Evolutionary conservation across 2,888 invertebrate species (phyloP), one percentile per base, ranked within the genome.

Genomic region (Sphaeridia pumilis): DNA sequence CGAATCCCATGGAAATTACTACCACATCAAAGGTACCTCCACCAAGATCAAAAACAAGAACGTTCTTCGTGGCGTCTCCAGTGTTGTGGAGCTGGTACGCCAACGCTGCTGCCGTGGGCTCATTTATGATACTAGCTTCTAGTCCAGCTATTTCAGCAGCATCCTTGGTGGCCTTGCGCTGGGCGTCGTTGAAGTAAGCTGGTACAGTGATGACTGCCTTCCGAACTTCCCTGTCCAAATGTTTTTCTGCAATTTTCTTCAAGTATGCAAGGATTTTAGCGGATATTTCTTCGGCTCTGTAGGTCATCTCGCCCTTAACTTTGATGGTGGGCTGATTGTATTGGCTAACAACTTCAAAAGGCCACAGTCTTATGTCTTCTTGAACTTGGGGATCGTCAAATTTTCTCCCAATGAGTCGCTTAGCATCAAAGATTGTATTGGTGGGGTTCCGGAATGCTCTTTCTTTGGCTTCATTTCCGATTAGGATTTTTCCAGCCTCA

Each of bases 381-480:
- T 85, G 84, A 38, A 86, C 84, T 64, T 82, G 79, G 0, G 76
- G 70, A 67, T 90, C 89, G 63, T 85, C 81, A 68, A 79, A 87
- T 65, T 78, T 79, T 52, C 87, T 77, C 2, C 88, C 89, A 61
- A 90, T 88, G 46, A 89, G 73, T 56, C 89, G 78, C 70, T 87
- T 87, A 28, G 85, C 86, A 70, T 86, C 79, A 66, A 85, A 87
- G 0, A 84, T 81, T 3, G 86, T 86, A 68, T 84, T 84, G 66
- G 73, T 77, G 14, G 87, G 84, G 69, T 88, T 87, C 80, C n/a
- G 20, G 31, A 41, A 49, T 12, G 27, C 83, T 72, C 87, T 87
- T 69, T 84, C 85, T 71, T 87, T 87, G 27, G 87, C 87, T 12
- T 85, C 84, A 73, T 87, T 87, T 26, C 88, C 87, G 65, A 87